These are phyloP conservation scores for Grus americana DNA, from an alignment of 2,113 vertebrate species.

Conservation along the genomic window DNA sequence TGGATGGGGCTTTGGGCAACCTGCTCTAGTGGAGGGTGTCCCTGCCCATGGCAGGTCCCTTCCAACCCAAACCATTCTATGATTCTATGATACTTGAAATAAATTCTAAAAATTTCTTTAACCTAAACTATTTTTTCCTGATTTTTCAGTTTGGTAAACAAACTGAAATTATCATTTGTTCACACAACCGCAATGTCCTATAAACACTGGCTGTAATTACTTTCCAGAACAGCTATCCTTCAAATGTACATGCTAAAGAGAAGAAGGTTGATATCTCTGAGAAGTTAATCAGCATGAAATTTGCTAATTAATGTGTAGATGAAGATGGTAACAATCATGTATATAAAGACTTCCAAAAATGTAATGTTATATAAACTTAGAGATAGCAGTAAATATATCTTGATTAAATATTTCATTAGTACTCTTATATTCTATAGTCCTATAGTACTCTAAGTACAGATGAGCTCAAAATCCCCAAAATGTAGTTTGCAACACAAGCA, in stretches of 20 bases:
- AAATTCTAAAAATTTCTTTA: not conserved
- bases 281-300: not conserved
- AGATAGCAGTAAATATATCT: not conserved
- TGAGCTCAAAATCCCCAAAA: not conserved
- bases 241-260: not conserved
- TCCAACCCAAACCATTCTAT: too few species aligned
- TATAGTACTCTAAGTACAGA: not conserved
- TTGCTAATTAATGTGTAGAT: not conserved
- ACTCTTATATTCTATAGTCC: not conserved
- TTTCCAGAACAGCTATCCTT: not conserved
- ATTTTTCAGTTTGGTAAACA: not conserved
- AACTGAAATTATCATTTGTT: not conserved
- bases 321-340: not conserved
- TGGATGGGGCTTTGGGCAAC: too few species aligned
- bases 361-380: not conserved
- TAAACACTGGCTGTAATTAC: not conserved
- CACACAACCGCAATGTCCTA: not conserved
- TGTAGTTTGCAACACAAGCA: not conserved
- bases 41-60: too few species aligned
- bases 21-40: too few species aligned
- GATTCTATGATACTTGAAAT: not conserved
- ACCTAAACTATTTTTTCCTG: not conserved
- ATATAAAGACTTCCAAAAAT: not conserved
- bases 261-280: not conserved
- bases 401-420: not conserved